Base-by-base conservation (phyloP, 2,113 vertebrate genomes). In the Nesogale talazaci region DNA sequence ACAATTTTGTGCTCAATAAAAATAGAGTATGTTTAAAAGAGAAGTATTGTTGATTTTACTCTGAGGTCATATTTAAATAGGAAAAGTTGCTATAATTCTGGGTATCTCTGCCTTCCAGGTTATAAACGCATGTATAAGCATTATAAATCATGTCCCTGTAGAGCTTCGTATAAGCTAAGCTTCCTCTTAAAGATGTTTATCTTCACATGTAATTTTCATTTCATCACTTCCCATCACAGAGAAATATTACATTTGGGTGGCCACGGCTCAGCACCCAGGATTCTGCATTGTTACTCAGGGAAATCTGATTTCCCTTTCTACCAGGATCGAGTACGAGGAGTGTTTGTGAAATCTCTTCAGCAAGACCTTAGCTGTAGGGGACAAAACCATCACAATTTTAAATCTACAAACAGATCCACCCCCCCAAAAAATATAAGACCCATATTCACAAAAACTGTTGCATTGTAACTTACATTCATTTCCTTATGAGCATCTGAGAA, bases 241-340 rank as follows among this genome's bases (percentile, higher is more conserved):
- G 61, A 95, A 92, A 16, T 3, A 67, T 0, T n/a, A 80, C 0
- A 56, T 92, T 93, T 34, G 56, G 78, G 84, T 72, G 65, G 90
- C 31, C 16, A 69, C 52, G 90, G 25, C 81, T 65, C 70, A 89
- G 75, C 42, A 95, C 40, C 12, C 36, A 86, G 80, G 40, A 0
- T 81, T 77, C 46, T 67, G 89, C 57, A 72, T 29, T 70, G 61
- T 40, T 78, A 84, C 46, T 6, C 36, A 38, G 19, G 27, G 16
- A 93, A 79, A n/a, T 94, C 92, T 88, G 63, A 34, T 89, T 90
- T 83, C 78, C 85, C 36, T 59, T 91, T 89, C 92, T 93, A 52
- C n/a, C 42, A 69, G 52, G 80, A 88, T 85, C 86, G 0, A 56
- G 59, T 52, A 67, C 91, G 91, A 65, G 40, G 92, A 92, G 77